Conservation (phyloP, 2,888 invertebrate genomes). For the Listrodromus nycthemerus region DNA sequence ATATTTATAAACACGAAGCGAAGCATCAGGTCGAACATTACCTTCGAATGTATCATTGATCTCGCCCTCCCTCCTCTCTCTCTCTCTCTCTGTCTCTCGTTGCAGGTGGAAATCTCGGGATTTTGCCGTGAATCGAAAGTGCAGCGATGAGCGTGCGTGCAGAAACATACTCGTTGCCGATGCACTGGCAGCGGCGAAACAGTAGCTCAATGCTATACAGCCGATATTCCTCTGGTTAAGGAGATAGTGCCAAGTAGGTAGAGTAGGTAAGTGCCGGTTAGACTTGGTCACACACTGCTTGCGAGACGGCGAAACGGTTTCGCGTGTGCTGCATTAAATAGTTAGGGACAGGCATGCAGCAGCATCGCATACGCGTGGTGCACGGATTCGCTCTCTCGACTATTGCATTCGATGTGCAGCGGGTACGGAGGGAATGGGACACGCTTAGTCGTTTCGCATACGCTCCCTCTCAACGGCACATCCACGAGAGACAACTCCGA, state of each 20-base stretch:
- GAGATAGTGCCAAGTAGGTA: constrained; percentile 76
- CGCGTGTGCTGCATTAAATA: constrained; percentile 7
- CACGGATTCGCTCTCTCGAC: constrained; percentile 22
- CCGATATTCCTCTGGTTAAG: constrained; percentile 73
- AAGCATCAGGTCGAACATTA: constrained; percentile 39
- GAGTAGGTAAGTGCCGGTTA: constrained; percentile 25
- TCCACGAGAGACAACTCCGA: constrained; percentile 49
- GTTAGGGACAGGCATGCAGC: constrained; percentile 15
- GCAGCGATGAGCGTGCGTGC: constrained; percentile 63
- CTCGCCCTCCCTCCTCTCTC: constrained; percentile 54
- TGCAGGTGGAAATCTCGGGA: constrained; percentile 69
- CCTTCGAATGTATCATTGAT: constrained; percentile 29
- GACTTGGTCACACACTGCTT: constrained; percentile 25
- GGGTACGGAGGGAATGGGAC: constrained; percentile 1
- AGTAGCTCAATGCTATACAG: constrained; percentile 14
- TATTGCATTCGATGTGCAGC: constrained; percentile 21
- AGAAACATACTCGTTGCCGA: background rate
- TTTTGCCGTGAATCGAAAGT: constrained; percentile 76
- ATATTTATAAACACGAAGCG: constrained; percentile 19
- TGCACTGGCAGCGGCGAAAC: constrained; percentile 7
- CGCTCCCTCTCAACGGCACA: background rate
- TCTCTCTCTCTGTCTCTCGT: no score
- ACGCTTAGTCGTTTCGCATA: constrained; percentile 18
- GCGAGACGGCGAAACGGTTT: constrained; percentile 29
- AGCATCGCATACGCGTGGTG: background rate